Base-by-base conservation (phyloP, 2,797 vertebrate genomes). In the Spinus pinus region DNA sequence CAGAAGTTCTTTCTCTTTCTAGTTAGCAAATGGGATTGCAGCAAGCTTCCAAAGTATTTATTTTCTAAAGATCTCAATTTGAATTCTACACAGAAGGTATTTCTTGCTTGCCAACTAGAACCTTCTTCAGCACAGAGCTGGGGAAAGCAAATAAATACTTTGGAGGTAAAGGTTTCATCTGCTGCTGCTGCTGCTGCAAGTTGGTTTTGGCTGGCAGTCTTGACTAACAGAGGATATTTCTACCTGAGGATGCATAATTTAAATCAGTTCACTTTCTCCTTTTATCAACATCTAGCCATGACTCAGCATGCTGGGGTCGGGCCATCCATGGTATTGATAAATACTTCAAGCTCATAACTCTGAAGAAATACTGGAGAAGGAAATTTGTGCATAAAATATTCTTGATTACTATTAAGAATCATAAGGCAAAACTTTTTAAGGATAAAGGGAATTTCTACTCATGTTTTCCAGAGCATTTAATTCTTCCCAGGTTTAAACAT, bases 181-280 rank as follows among this genome's bases (percentile, higher is more conserved):
- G 21, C 74, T 93, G 58, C 33, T 33, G 58, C 33, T 33, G 33
- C 73, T 93, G 39, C 60, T 93, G 69, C 51, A 69, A 77, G 23
- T 62, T 57, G 66, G 21, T 50, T 87, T 95, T 92, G 87, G 60
- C 72, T 77, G 22, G 10, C 49, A 71, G 60, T 90, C 62, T 85
- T 51, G 77, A 66, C 51, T 82, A 35, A 84, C 70, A 93, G 35
- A 69, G 66, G 89, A n/a, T 95, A 73, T 91, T 88, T 95, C 58
- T 89, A 54, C 78, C 47, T 88, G 53, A 92, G 51, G 58, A 88
- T 70, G 72, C 80, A 95, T 24, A 89, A 82, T 17, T 66, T 39
- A 87, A 65, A 79, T 90, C 21, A 73, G n/a, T 60, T 46, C 19
- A 23, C 31, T 24, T 74, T 69, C 15, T 71, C 8, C 27, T 70